phyloP scores from a whole-genome alignment of 2,888 invertebrate species.

The Drosophila borealis region DNA sequence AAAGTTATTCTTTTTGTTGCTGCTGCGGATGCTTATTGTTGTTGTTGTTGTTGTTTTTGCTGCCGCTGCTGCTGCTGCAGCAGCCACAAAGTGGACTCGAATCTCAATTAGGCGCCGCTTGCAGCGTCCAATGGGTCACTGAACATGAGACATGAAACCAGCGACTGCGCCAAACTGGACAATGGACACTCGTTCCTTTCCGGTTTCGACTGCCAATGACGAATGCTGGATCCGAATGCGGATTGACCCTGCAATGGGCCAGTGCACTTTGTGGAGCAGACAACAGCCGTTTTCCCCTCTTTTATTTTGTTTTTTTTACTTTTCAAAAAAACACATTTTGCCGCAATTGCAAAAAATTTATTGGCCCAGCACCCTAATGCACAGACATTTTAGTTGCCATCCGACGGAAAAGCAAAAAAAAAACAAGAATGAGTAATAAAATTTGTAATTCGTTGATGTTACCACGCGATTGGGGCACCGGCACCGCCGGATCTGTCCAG shows the following conservation, averaged over 20 bases:
- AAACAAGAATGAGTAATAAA: constrained; percentile 69
- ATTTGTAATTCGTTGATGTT: constrained; percentile 63
- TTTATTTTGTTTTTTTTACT: background rate
- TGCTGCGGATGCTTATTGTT: constrained; percentile 7
- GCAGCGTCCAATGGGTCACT: constrained; percentile 58
- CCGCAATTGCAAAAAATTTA: constrained; percentile 61
- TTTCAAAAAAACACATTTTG: constrained; percentile 16
- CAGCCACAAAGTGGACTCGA: constrained; percentile 65
- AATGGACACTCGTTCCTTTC: constrained; percentile 21
- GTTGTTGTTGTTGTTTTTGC: constrained; percentile 18
- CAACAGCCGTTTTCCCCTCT: background rate
- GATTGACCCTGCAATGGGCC: constrained; percentile 65
- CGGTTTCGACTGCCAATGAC: constrained; percentile 39
- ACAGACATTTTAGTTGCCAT: constrained; percentile 52
- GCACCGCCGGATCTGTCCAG: constrained; percentile 17
- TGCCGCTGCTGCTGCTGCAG: constrained; percentile 19
- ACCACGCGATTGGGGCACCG: constrained; percentile 60
- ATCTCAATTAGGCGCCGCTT: constrained; percentile 69
- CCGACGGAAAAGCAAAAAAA: constrained; percentile 16
- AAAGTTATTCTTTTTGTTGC: constrained; percentile 23
- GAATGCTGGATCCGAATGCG: constrained; percentile 33
- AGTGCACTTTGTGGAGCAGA: constrained; percentile 60
- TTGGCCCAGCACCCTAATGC: constrained; percentile 64
- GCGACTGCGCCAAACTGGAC: constrained; percentile 19
- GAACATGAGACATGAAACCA: constrained; percentile 35